These are phyloP conservation scores for Theocolax elegans DNA, from an alignment of 1,140 invertebrate genomes.

Conservation along the genomic window DNA sequence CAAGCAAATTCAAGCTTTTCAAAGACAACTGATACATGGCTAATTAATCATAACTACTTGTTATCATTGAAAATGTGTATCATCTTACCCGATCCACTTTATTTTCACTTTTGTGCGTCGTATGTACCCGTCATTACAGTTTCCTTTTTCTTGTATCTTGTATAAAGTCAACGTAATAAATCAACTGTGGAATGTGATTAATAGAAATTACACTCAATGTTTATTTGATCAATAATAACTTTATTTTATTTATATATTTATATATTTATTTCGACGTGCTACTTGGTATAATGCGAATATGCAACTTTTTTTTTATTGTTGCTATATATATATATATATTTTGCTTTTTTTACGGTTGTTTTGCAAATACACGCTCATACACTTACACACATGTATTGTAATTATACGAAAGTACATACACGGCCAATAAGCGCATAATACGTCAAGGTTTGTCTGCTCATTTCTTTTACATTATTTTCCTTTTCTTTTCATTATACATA, in stretches of 20 bases:
- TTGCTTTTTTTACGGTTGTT: constrained; percentile 4
- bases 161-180: background rate
- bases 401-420: constrained; percentile 1
- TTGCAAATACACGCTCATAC: constrained; percentile 22
- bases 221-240: constrained; percentile 33
- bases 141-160: background rate
- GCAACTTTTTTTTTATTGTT: constrained; percentile 18
- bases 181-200: background rate
- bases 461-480: background rate
- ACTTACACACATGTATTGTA: constrained; percentile 12
- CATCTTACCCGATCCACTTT: no score
- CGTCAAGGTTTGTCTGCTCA: constrained; percentile 11
- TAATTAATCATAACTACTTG: constrained; percentile 30
- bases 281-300: constrained; percentile 35
- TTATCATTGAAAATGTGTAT: no score
- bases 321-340: constrained; percentile 26
- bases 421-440: constrained; percentile 7
- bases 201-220: background rate
- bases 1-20: constrained; percentile 59
- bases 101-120: no score
- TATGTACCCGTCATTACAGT: background rate
- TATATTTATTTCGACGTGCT: constrained; percentile 30
- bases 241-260: constrained; percentile 34
- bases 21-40: constrained; percentile 47
- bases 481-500: no score